Conservation (phyloP, 1,140 invertebrate species). For the Monomorium pharaonis region DNA sequence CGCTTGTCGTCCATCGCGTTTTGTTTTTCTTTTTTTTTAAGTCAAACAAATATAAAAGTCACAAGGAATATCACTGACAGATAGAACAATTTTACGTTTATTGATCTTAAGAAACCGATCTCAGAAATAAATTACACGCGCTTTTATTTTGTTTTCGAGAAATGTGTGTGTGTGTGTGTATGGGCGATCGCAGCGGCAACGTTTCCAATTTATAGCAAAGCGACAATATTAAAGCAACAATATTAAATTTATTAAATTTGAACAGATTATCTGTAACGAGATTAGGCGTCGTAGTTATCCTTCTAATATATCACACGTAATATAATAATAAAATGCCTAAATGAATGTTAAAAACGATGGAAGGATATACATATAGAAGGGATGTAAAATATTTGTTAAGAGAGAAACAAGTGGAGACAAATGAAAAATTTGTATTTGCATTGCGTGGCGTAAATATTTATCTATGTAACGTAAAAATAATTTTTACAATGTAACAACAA, state of each 20-base stretch:
- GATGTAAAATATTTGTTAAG: neutral
- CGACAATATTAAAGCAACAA: neutral
- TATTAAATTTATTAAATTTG: neutral
- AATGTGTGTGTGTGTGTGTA: neutral
- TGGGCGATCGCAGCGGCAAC: neutral
- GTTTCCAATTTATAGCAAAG: neutral
- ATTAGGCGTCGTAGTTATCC: neutral
- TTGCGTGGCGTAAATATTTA: constrained; percentile 55
- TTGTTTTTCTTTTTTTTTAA: neutral
- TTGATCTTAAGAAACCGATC: neutral
- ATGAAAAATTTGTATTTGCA: constrained; percentile 19
- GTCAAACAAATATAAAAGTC: neutral
- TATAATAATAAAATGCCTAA: neutral
- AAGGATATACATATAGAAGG: neutral
- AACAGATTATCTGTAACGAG: neutral
- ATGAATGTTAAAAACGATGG: neutral
- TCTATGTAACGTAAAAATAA: constrained; percentile 53
- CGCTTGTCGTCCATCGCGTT: constrained; percentile 1
- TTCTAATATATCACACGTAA: neutral
- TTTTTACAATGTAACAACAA: constrained; percentile 59
- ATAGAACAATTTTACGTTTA: neutral
- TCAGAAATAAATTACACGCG: neutral
- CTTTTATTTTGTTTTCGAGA: constrained; percentile 21
- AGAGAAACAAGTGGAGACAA: neutral
- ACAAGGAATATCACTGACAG: neutral